Base-by-base conservation (phyloP, 2,888 invertebrate species). In the Andrena praecox region DNA sequence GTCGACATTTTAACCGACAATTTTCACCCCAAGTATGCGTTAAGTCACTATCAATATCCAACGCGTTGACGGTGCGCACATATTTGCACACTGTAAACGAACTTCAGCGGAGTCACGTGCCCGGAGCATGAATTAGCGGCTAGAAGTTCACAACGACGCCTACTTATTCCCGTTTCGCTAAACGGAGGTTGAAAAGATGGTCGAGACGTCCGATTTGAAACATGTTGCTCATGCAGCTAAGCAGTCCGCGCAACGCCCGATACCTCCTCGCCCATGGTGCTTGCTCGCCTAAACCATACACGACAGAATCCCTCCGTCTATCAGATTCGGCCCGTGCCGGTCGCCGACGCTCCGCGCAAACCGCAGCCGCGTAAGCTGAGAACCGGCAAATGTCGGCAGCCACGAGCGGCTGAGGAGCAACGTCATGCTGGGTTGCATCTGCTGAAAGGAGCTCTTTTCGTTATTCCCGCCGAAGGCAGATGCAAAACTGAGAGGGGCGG, bases 361-460 rank as follows among this genome's bases (percentile, higher is more conserved):
- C 78, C 88, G 88, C 89, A 89, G 89, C 86, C 87, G 86, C 87
- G 89, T 92, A 92, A 92, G 91, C 91, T 91, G 91, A 91, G 91
- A 91, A 91, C 90, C 91, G 89, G 91, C 92, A 91, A 92, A 92
- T 91, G 92, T 92, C 89, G 91, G 84, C 83, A 85, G 78, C 89
- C 88, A 84, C 83, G 84, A 89, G 87, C 89, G 90, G 91, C 90
- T 90, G 91, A 91, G 91, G 89, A 91, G 86, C 86, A 88, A 80
- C 90, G 90, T 90, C 90, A 92, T 87, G 92, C 88, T 88, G 91
- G 91, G 92, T 92, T 91, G 92, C 92, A 91, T 91, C 91, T 88
- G 80, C 86, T 93, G 92, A 92, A 93, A 92, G 92, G 92, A 90
- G 86, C 84, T 81, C 89, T 89, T 91, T 91, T 91, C 91, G 90